Conservation (phyloP, 2,113 vertebrate genomes). For the Ploceus nigricollis region DNA sequence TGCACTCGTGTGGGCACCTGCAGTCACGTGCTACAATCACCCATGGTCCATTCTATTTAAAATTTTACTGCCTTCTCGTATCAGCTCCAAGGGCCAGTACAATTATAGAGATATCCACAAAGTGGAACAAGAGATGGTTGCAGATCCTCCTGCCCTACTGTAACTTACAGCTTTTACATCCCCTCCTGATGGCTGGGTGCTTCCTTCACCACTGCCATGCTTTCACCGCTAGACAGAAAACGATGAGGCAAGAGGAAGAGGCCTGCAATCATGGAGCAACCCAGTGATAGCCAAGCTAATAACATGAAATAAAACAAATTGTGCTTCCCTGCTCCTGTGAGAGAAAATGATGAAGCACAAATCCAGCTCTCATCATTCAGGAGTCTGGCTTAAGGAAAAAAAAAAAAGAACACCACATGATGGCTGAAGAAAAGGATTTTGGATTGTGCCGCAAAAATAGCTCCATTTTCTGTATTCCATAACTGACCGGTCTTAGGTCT, state of each 20-base stretch:
- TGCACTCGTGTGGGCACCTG: not conserved
- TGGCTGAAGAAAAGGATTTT: conserved; percentile 53
- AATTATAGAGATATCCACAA: conserved; percentile 45
- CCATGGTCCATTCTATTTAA: not conserved
- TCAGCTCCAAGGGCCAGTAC: not conserved
- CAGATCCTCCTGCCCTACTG: not conserved
- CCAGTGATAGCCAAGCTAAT: conserved; percentile 58
- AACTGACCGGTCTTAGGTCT: conserved; percentile 51
- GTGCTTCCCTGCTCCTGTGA: conserved; percentile 46
- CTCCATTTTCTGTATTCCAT: conserved; percentile 64
- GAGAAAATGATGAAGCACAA: conserved; percentile 55
- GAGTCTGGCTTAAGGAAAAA: conserved; percentile 34
- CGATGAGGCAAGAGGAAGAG: conserved; percentile 56
- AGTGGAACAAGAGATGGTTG: not conserved
- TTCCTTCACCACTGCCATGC: conserved; percentile 19
- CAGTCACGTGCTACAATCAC: not conserved
- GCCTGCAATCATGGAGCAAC: conserved; percentile 27
- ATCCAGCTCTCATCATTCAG: conserved; percentile 48
- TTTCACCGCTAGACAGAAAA: conserved; percentile 63
- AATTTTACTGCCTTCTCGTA: not conserved
- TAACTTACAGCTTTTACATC: conserved; percentile 25
- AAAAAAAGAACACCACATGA: not conserved
- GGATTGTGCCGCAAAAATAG: conserved; percentile 56
- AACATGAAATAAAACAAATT: conserved; percentile 62
- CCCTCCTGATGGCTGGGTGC: not conserved